A percentile compares a stretch with the other conserved stretches of the same genome.
Evolutionary conservation across 1,140 invertebrate genomes (phyloP).

Genomic region (Camponotus vicinus): DNA sequence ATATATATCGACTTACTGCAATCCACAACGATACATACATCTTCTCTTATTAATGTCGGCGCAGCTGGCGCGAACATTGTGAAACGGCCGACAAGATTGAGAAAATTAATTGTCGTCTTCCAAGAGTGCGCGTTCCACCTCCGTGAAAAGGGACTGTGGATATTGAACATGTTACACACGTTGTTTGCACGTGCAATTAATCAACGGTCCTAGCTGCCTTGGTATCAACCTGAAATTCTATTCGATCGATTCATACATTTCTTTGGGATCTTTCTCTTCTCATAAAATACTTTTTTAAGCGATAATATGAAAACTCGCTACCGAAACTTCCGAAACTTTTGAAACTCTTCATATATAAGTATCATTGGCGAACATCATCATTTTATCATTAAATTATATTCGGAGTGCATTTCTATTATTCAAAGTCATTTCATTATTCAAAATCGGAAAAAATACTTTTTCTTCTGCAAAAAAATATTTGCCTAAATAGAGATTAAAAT

Average conservation of each 20-base stretch:
- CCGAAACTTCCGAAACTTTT: not conserved
- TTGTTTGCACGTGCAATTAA: constrained; percentile 54
- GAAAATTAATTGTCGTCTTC: constrained; percentile 69
- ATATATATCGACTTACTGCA: constrained; percentile 55
- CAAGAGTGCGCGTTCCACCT: constrained; percentile 50
- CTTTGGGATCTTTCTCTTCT: not conserved
- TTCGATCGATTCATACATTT: not conserved
- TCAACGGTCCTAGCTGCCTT: constrained; percentile 33
- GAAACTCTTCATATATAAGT: not conserved
- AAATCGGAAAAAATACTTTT: not conserved
- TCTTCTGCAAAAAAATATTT: not conserved
- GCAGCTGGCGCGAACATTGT: constrained; percentile 64
- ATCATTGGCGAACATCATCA: not conserved
- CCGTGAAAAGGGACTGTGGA: constrained; percentile 38
- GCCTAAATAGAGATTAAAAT: no score
- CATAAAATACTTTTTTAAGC: constrained; percentile 7
- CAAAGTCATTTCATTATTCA: not conserved
- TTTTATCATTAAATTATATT: not conserved
- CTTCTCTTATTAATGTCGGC: constrained; percentile 69
- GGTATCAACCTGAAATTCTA: constrained; percentile 19
- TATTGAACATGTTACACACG: constrained; percentile 33
- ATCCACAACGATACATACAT: constrained; percentile 60
- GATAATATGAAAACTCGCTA: not conserved
- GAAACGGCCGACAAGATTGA: constrained; percentile 55
- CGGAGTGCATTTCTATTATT: not conserved